These are phyloP conservation scores for Fringilla coelebs DNA, from an alignment of 2,797 vertebrate species.

Conservation along the genomic window DNA sequence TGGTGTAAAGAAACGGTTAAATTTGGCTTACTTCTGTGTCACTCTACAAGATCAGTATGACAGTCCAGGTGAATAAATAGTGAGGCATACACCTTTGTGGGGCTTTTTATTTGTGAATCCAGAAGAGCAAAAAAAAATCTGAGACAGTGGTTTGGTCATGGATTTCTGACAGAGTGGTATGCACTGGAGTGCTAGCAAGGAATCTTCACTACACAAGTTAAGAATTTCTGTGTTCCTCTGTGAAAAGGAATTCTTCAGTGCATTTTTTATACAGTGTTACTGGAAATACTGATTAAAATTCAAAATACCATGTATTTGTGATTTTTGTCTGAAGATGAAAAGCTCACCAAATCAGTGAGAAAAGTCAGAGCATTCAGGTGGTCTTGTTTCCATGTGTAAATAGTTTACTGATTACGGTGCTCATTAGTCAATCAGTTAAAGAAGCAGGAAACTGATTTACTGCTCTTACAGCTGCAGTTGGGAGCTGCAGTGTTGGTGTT, in stretches of 20 bases:
- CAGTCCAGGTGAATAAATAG: conserved; percentile 4
- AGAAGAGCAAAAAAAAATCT: not conserved
- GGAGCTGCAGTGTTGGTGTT: not conserved
- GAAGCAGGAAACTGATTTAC: not conserved
- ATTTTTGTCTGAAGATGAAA: not conserved
- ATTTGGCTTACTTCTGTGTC: not conserved
- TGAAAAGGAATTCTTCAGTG: not conserved
- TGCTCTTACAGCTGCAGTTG: not conserved
- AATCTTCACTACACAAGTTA: not conserved
- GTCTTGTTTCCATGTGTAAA: not conserved
- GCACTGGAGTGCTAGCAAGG: not conserved
- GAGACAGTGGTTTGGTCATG: not conserved
- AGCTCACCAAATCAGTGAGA: not conserved
- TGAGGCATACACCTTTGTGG: not conserved
- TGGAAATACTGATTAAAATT: not conserved
- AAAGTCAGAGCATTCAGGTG: not conserved
- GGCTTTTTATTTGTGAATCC: not conserved
- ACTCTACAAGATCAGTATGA: not conserved
- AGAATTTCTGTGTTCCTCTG: not conserved
- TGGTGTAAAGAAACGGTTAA: not conserved
- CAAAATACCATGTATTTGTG: not conserved
- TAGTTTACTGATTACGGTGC: not conserved
- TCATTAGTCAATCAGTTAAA: not conserved
- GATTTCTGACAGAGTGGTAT: not conserved
- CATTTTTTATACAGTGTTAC: not conserved